phyloP scores from a whole-genome alignment of 1,140 invertebrate species.

The Anthonomus grandis region DNA sequence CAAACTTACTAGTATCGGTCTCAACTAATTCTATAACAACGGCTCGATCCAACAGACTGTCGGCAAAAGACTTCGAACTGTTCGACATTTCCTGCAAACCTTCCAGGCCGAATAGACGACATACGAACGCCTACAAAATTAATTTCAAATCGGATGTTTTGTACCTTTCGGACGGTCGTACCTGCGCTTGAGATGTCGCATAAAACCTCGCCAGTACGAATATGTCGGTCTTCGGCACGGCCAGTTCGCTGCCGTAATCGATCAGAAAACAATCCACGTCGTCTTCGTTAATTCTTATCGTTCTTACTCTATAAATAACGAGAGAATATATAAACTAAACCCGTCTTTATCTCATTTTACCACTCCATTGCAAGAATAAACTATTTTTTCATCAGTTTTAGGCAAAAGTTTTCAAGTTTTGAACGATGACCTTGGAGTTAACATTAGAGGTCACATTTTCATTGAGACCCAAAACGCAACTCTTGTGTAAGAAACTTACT shows the following conservation, averaged over 20 bases:
- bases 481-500: no score
- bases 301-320: constrained; percentile 53
- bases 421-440: no score
- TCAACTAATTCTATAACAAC: constrained; percentile 31
- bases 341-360: no score
- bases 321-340: neutral
- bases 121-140: constrained; percentile 55
- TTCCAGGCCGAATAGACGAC: constrained; percentile 59
- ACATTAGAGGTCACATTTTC: no score
- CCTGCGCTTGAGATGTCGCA: constrained; percentile 57
- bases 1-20: constrained; percentile 27
- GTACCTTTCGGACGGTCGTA: constrained; percentile 33
- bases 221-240: constrained; percentile 50
- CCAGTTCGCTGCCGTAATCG: constrained; percentile 60
- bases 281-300: constrained; percentile 49
- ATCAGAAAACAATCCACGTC: constrained; percentile 58
- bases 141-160: neutral
- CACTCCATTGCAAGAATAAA: no score
- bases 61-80: constrained; percentile 31
- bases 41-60: constrained; percentile 20
- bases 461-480: no score
- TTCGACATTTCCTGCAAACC: constrained; percentile 49
- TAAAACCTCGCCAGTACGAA: constrained; percentile 57
- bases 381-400: no score
- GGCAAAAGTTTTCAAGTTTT: no score